phyloP scores from a whole-genome alignment of 2,797 vertebrate genomes.

The Chaetodon trifasciatus region DNA sequence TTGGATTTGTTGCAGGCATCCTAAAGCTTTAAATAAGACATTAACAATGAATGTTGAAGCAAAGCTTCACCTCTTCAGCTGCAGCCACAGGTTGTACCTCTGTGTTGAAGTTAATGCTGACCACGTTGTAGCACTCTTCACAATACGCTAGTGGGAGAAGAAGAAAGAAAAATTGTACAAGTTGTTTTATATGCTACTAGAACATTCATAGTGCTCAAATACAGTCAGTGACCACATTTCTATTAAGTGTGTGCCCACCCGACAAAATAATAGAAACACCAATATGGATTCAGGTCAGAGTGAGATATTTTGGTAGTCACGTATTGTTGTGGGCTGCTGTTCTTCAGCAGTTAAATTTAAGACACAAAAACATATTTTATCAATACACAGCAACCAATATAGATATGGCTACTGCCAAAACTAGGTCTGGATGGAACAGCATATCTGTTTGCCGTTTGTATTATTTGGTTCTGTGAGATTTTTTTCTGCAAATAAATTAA shows the following conservation, averaged over 20 bases:
- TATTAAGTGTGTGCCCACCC: background rate
- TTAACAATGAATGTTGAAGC: background rate
- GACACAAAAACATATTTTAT: conserved; percentile 35
- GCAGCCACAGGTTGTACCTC: conserved; percentile 1
- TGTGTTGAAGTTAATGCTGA: background rate
- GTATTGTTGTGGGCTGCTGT: conserved; percentile 43
- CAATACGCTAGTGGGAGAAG: background rate
- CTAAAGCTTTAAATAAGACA: background rate
- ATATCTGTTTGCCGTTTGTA: background rate
- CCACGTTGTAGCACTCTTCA: background rate
- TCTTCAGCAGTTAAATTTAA: conserved; percentile 50
- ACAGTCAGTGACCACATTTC: background rate
- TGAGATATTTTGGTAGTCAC: conserved; percentile 38
- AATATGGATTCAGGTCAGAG: conserved; percentile 32
- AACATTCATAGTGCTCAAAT: background rate
- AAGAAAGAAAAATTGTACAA: too few species aligned
- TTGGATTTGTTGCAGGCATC: background rate
- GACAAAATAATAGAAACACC: conserved; percentile 22
- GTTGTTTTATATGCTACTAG: background rate
- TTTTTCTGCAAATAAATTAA: background rate
- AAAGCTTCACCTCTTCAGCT: background rate
- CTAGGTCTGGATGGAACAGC: background rate
- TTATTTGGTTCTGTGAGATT: background rate
- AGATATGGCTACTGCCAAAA: background rate
- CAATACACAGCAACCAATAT: conserved; percentile 11